Base-by-base conservation (phyloP, 2,888 invertebrate genomes). In the Prosopocoilus inquinatus region DNA sequence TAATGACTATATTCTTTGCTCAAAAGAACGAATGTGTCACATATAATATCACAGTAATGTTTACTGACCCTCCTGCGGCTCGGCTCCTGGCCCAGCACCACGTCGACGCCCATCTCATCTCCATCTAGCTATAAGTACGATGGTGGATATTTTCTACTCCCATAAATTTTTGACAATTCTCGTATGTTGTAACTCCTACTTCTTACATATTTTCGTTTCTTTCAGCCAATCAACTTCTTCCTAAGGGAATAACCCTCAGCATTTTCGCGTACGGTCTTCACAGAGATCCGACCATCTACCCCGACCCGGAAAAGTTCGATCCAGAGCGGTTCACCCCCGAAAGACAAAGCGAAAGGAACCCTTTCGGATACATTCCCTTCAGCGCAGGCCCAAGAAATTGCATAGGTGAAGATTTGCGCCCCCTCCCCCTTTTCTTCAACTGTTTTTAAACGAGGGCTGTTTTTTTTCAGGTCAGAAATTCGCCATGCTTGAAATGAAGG, bases 201-300 rank as follows among this genome's bases (percentile, higher is more conserved):
- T 28, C 1, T 28, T 1, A 28, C n/a, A n/a, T n/a, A n/a, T n/a
- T 28, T 28, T 28, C 1, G 2, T 28, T 28, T 28, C 20, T 28
- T 28, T 28, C 20, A 28, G 20, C 20, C 20, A 28, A 28, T 28
- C 20, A 28, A 28, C 20, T 28, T 28, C 20, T 53, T 9, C 60
- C 60, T 1, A 57, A 57, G 50, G 60, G 60, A 2, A 33, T 53
- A n/a, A 55, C 50, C 9, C 8, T 60, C 8, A 44, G 44, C 12
- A 36, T 52, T 38, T 55, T 46, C 41, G 43, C 55, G 8, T 58
- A 41, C 32, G 55, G 50, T 4, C 44, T 77, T 1, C 80, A 80
- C 61, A 74, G 77, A 9, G 74, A 80, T 66, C 75, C 78, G 0
- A 67, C 69, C 2, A 60, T 75, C 32, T 81, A 76, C 66, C 73